Base-by-base conservation (phyloP, 2,888 invertebrate species). In the Dynastes hyllus region DNA sequence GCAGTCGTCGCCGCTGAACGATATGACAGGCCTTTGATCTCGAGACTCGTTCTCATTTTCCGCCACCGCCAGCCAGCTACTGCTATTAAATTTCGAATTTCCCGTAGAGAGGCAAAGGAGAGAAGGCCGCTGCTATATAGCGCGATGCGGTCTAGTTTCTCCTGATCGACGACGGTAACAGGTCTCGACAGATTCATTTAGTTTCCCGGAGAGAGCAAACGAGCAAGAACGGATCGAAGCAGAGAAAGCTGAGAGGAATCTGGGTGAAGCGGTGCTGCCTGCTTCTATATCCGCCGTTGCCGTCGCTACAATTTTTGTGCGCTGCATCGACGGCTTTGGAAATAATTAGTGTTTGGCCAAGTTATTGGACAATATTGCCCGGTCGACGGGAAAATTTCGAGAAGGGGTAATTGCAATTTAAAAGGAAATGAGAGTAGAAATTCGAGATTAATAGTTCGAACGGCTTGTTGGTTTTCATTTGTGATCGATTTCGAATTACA, bases 131-230 rank as follows among this genome's bases (percentile, higher is more conserved):
- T 22, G 55, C 53, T 16, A 37, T 45, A 58, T 16, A 58, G 55
- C 58, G 16, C 73, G 32, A 73, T 73, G 73, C 73, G 73, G 73
- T 73, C 58, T 58, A 73, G 73, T 73, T 73, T 73, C 73, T 73
- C 58, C 58, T 58, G 73, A 73, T 58, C 73, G 73, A 55, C 73
- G 73, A 55, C 58, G 40, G 73, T 73, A 73, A 73, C 73, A 73
- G 58, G 61, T 73, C 73, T 40, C 73, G 73, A 73, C 73, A 73
- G 73, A 73, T 58, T 73, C 73, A 73, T 73, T 73, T 61, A 73
- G 73, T 22, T 45, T 58, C 55, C 55, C 55, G 22, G 22, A 13
- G 69, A 51, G 51, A 58, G 13, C 58, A 53, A 58, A 29, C 37
- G 73, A 55, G 37, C 32, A 22, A n/a, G 16, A 73, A n/a, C 40